A percentile compares a stretch with the other conserved stretches of the same genome.
Conservation (phyloP, 2,797 vertebrate genomes). For the Varecia variegata region DNA sequence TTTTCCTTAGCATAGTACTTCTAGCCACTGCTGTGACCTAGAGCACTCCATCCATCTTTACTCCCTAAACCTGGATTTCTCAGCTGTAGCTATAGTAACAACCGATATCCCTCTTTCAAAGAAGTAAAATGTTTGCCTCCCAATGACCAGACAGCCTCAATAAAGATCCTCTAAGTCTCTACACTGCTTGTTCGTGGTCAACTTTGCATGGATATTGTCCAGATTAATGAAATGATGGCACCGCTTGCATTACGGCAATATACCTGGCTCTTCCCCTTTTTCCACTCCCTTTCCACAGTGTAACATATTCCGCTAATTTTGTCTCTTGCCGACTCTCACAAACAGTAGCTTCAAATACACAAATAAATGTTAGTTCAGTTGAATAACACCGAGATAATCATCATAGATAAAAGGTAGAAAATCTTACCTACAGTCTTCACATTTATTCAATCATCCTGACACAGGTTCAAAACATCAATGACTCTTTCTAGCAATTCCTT, state of each 20-base stretch:
- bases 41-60: not conserved
- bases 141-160: not conserved
- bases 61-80: not conserved
- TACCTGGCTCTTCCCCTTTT: not conserved
- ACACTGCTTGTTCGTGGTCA: not conserved
- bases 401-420: not conserved
- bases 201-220: not conserved
- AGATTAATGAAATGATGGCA: not conserved
- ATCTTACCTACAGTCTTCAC: not conserved
- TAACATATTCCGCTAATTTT: not conserved
- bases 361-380: conserved; percentile 2
- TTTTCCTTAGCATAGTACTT: not conserved
- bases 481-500: not conserved
- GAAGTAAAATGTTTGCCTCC: not conserved
- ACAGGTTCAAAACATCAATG: not conserved
- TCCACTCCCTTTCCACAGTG: not conserved
- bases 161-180: not conserved
- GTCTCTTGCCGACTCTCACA: not conserved
- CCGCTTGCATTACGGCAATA: not conserved
- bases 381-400: not conserved
- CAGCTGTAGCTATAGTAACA: not conserved
- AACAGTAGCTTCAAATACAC: not conserved
- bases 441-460: not conserved
- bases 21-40: not conserved
- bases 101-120: not conserved